Conservation (phyloP, 2,113 vertebrate species). For the Muscicapa adusta region DNA sequence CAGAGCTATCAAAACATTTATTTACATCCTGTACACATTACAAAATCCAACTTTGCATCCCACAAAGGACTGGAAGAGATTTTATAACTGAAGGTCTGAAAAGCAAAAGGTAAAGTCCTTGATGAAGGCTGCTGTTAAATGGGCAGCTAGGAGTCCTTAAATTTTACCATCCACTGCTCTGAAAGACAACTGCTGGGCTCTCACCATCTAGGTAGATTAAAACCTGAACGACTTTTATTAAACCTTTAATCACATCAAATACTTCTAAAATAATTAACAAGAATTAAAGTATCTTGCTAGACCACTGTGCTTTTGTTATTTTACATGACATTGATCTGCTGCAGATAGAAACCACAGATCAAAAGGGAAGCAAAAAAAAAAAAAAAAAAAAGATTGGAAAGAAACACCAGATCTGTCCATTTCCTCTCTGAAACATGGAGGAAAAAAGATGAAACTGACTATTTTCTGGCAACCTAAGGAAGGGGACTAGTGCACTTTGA, state of each 20-base stretch:
- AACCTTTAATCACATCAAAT: neutral
- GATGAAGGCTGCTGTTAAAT: neutral
- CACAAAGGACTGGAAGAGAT: neutral
- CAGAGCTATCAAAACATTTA: constrained; percentile 31
- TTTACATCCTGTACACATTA: neutral
- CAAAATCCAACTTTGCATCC: neutral
- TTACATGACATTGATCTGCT: neutral
- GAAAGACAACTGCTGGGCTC: neutral
- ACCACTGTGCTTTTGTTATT: neutral
- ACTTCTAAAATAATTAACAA: neutral
- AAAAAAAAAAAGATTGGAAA: neutral
- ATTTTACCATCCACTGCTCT: neutral
- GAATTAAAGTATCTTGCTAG: neutral
- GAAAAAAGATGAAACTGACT: accelerated
- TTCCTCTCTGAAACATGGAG: neutral
- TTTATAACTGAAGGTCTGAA: neutral
- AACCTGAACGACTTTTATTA: neutral
- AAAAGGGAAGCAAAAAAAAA: neutral
- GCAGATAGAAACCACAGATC: neutral
- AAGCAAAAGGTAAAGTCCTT: neutral
- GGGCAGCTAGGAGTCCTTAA: neutral
- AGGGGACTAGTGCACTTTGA: neutral
- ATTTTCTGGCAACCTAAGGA: neutral
- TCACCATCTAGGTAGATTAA: neutral
- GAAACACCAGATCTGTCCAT: neutral